phyloP scores from a whole-genome alignment of 2,113 vertebrate species.

The Ophiodon elongatus region DNA sequence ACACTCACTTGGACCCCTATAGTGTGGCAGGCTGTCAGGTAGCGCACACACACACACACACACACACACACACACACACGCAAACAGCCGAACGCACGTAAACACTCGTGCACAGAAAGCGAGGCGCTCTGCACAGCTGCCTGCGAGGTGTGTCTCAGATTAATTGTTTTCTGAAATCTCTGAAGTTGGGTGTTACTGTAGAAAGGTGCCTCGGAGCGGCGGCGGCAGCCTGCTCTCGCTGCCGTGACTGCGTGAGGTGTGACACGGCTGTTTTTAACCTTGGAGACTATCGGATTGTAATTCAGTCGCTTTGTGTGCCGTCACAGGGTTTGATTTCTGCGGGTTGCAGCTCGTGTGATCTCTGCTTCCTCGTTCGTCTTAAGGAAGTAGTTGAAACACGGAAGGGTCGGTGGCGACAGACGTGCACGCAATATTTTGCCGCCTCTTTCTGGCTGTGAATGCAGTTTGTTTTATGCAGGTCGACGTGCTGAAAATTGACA shows the following conservation, averaged over 20 bases:
- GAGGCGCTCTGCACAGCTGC: constrained; percentile 58
- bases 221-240: background rate
- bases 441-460: background rate
- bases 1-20: constrained; percentile 74
- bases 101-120: constrained; percentile 26
- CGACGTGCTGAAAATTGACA: too few relatives aligned
- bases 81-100: background rate
- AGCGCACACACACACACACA: constrained; percentile 50
- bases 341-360: background rate
- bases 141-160: constrained; percentile 31
- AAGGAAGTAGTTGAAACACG: background rate
- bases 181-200: constrained; percentile 15
- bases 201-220: constrained; percentile 2
- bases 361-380: background rate
- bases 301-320: too few relatives aligned
- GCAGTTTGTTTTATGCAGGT: too few relatives aligned
- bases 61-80: constrained; percentile 33
- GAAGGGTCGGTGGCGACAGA: too few relatives aligned
- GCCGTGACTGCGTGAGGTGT: background rate
- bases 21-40: constrained; percentile 74
- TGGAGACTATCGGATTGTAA: background rate
- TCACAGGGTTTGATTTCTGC: background rate
- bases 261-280: background rate
- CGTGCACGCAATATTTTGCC: too few relatives aligned
- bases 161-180: constrained; percentile 50